Base-by-base conservation (phyloP, 2,113 vertebrate genomes). In the Lanius ludovicianus region DNA sequence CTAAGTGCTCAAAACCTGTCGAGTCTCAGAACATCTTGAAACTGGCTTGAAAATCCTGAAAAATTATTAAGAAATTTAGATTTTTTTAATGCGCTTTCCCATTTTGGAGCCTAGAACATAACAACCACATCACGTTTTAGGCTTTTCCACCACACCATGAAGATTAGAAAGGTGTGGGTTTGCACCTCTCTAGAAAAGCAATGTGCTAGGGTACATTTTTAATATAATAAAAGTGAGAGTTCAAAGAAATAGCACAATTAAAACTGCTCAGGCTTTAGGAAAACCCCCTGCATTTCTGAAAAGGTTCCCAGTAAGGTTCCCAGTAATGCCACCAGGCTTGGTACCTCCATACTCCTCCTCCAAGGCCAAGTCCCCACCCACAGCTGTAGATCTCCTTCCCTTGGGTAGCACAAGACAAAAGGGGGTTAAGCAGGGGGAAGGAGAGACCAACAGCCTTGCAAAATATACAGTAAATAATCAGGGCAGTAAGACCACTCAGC, bases 181-280 rank as follows among this genome's bases (percentile, higher is more conserved):
- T 73, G 20, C 7, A 46, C 9, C 12, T 70, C 41, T 24, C 10
- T 30, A 50, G 59, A 63, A 23, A 78, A 82, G 8, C 71, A 74
- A 27, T 0, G 9, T 9, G 27, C 17, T 30, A 17, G 62, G 30
- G 6, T 35, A 42, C 37, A 21, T 16, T 71, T 71, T 68, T 68
- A 18, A 1, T 27, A 9, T 10, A 15, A 22, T 46, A 52, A 37
- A 73, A 83, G 20, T 0, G 0, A 74, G 22, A 83, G 3, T n/a
- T 69, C 60, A 41, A 80, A 62, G 59, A 74, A 88, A 55, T 0
- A 69, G 9, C 9, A 65, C 8, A 31, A 47, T 31, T 52, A 56
- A 17, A 73, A 77, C 71, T 74, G 10, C 20, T 57, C 25, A 47
- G 41, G 37, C 50, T 93, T 76, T 70, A 62, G 50, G 18, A 85